Conservation (phyloP, 2,113 vertebrate species). For the Pelecanus crispus region DNA sequence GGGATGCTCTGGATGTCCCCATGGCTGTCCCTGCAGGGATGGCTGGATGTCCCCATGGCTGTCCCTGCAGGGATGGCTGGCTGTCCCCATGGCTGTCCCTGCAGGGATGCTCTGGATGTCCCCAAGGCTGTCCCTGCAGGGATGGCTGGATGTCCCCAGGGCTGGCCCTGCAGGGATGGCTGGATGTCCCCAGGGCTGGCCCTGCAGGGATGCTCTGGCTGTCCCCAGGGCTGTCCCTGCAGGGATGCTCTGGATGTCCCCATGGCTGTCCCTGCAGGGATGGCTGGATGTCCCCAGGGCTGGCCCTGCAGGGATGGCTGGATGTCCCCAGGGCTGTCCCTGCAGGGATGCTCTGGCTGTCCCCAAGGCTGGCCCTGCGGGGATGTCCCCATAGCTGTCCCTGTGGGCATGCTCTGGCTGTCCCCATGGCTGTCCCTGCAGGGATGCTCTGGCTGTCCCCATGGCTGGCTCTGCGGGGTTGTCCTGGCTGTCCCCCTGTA, state of each 20-base stretch:
- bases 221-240: neutral
- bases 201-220: rapidly evolving
- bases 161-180: neutral
- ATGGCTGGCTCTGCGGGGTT: neutral
- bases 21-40: neutral
- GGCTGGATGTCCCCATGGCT: neutral
- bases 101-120: neutral
- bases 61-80: neutral
- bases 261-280: neutral
- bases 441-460: neutral
- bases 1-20: neutral
- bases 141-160: too few species aligned
- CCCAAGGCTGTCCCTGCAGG: neutral
- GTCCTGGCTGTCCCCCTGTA: too few species aligned
- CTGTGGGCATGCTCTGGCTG: too few species aligned
- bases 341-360: neutral
- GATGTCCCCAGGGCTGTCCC: neutral
- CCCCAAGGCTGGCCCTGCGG: neutral
- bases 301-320: neutral
- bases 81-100: neutral
- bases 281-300: neutral
- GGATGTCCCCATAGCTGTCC: neutral
- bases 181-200: neutral
- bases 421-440: neutral
- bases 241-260: too few species aligned